phyloP scores from a whole-genome alignment of 2,797 vertebrate genomes.

The Sorex maritimensis region DNA sequence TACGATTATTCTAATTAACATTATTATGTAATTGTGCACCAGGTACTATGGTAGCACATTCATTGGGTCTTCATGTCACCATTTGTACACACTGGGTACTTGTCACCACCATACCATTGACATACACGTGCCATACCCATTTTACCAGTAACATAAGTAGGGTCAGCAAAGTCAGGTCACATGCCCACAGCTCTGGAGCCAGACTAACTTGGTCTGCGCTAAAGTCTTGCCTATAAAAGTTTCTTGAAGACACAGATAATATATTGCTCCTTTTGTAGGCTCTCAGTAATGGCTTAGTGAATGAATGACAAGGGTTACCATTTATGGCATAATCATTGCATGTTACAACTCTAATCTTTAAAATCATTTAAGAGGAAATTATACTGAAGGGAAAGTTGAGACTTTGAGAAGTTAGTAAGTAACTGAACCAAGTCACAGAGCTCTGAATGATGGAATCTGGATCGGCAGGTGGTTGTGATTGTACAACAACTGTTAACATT shows the following conservation, averaged over 20 bases:
- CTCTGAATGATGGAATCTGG: background rate
- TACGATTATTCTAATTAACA: too few relatives aligned
- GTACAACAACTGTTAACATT: background rate
- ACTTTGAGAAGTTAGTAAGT: background rate
- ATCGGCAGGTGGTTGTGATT: background rate
- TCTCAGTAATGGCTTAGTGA: background rate
- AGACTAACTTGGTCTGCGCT: rapidly evolving
- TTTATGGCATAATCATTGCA: background rate
- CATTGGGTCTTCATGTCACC: background rate
- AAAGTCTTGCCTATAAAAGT: background rate
- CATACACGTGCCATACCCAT: background rate
- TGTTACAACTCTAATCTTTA: background rate
- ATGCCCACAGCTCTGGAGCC: background rate
- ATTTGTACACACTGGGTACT: background rate
- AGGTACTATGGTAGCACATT: too few relatives aligned
- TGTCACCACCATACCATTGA: background rate
- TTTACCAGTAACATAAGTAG: background rate
- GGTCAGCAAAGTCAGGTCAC: background rate
- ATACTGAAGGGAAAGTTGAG: background rate
- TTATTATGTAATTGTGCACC: too few relatives aligned
- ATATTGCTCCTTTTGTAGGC: background rate
- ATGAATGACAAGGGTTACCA: background rate
- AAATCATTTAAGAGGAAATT: background rate
- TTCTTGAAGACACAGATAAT: background rate
- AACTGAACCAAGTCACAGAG: background rate